Conservation (phyloP, 53 echinoderm and acorn worm species). For the Mesocentrotus franciscanus region DNA sequence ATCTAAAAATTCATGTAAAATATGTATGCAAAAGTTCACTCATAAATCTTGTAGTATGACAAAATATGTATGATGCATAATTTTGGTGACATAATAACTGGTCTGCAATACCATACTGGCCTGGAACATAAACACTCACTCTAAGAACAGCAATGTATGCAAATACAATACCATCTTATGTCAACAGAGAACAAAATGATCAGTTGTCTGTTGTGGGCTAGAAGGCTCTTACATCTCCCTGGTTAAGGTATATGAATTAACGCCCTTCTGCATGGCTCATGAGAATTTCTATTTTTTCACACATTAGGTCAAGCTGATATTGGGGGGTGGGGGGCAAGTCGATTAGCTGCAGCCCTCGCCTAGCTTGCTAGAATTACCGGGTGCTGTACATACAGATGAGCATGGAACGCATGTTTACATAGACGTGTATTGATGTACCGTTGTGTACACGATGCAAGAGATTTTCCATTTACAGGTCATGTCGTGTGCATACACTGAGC, state of each 20-base stretch:
- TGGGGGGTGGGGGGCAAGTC: not conserved
- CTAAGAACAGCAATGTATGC: not conserved
- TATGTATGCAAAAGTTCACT: not conserved
- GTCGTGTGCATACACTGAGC: not conserved
- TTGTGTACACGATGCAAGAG: constrained; percentile 35
- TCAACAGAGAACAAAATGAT: not conserved
- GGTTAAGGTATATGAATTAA: too few species aligned
- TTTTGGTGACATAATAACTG: not conserved
- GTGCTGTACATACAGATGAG: constrained; percentile 27
- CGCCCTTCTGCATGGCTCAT: too few species aligned
- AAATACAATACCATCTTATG: not conserved
- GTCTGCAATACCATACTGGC: not conserved
- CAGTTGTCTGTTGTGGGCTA: too few species aligned
- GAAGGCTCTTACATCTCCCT: too few species aligned
- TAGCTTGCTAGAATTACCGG: constrained; percentile 20
- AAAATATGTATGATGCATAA: not conserved
- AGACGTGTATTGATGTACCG: constrained; percentile 47
- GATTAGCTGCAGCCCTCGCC: not conserved
- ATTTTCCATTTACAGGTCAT: constrained; percentile 29
- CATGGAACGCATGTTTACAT: constrained; percentile 31
- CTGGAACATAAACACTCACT: not conserved
- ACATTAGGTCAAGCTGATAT: constrained; percentile 3
- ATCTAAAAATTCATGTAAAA: not conserved
- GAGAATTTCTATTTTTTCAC: not conserved
- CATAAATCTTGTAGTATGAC: not conserved